Evolutionary conservation across 1,140 invertebrate species (phyloP).

Genomic region (Aleiodes sp.): DNA sequence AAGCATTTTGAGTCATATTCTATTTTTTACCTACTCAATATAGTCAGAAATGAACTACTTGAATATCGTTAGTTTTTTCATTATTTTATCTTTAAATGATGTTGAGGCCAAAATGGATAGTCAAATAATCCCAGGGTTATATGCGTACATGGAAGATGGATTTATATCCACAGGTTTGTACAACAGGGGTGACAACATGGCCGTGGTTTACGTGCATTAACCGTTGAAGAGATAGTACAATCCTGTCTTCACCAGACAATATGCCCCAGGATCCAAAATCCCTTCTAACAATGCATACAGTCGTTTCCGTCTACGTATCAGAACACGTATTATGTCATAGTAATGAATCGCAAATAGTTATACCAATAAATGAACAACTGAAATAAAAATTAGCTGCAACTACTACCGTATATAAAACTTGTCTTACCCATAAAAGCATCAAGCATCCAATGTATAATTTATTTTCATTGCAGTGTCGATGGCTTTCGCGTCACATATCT

Average conservation of each 20-base stretch:
- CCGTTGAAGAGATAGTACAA: not conserved
- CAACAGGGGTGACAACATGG: not conserved
- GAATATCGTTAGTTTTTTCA: too few relatives aligned
- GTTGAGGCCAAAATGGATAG: too few relatives aligned
- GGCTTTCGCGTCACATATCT: conserved; percentile 22
- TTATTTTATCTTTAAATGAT: too few relatives aligned
- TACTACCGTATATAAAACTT: not conserved
- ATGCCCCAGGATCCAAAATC: not conserved
- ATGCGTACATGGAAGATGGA: not conserved
- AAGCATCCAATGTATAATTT: conserved; percentile 21
- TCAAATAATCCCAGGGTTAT: too few relatives aligned
- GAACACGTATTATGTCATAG: too few relatives aligned
- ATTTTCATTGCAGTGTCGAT: conserved; percentile 25
- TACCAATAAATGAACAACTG: too few relatives aligned
- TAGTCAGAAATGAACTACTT: too few relatives aligned
- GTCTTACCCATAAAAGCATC: conserved; percentile 22
- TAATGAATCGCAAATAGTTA: too few relatives aligned
- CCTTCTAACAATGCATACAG: not conserved
- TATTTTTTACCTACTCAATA: not conserved
- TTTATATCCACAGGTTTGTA: not conserved
- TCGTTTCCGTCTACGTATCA: not conserved
- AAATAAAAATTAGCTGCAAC: too few relatives aligned
- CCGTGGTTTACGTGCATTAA: not conserved
- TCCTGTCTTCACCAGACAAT: not conserved
- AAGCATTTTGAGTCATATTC: not conserved